Base-by-base conservation (phyloP, 1,140 invertebrate species). In the Lamellibrachia luymesi region DNA sequence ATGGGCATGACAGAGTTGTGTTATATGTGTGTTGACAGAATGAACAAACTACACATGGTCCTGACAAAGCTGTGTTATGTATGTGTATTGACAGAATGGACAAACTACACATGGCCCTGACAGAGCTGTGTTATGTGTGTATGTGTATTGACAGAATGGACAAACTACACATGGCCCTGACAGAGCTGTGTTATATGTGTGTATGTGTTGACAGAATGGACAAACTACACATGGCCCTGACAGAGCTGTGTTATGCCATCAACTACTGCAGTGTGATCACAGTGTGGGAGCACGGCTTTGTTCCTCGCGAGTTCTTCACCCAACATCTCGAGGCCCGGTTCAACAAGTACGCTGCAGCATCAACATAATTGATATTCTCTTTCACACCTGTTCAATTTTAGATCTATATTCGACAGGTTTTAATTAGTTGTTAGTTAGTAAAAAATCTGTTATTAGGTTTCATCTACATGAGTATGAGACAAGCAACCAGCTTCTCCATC, bases 201-300 rank as follows among this genome's bases (percentile, higher is more conserved):
- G 52, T 56, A 56, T 56, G 52, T 56, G 52, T 95, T 94, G 94
- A 90, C 93, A 97, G 97, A 49, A 99, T 99, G 98, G 99, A 99
- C 95, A 99, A 99, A 96, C 96, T 99, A 49, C 99, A 99, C 95
- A 99, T 99, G 98, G 99, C 99, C 1, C 96, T 99, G 38, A 99
- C 99, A 4, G 99, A 99, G 97, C 97, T 99, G 1, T 99, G 99
- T 95, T 99, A 97, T 97, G 98, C 99, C 50, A 98, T 99, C 64
- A 99, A 99, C 96, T 99, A 99, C 96, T 99, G 98, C 96, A 98
- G 98, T 50, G 99, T 98, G 27, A 98, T 99, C 38, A 98, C 98
- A 95, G 99, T 99, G 22, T 99, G 99, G 98, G 99, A 99, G 94
- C 99, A 99, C 95, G 99, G 98, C 2, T 99, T 99, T 97, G 98